phyloP scores from a whole-genome alignment of 92 coral and sea anemone species.

The Epizoanthus ramosus region DNA sequence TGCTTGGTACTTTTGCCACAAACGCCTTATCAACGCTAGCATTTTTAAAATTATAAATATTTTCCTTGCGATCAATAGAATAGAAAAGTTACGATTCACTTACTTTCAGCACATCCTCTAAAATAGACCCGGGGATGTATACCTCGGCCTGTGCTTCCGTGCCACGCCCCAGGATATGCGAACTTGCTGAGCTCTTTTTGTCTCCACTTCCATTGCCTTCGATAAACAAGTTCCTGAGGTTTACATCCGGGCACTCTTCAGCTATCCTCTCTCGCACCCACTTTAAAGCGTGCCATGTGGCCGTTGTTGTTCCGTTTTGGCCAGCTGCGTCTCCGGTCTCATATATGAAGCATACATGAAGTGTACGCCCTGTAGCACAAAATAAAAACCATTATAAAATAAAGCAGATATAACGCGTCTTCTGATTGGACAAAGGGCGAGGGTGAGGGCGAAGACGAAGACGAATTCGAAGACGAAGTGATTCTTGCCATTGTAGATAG shows the following conservation, averaged over 20 bases:
- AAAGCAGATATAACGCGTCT: too few species aligned
- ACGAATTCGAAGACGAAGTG: too few species aligned
- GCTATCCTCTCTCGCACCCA: conserved; percentile 35
- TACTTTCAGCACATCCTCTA: conserved; percentile 16
- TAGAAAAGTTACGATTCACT: not conserved
- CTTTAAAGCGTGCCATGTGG: conserved; percentile 50
- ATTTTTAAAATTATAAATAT: too few species aligned
- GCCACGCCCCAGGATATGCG: conserved; percentile 50
- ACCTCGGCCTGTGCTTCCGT: conserved; percentile 53
- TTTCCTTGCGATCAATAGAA: not conserved
- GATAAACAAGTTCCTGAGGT: conserved; percentile 14
- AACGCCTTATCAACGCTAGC: too few species aligned
- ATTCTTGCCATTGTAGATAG: too few species aligned
- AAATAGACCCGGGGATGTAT: conserved; percentile 36
- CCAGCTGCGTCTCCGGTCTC: conserved; percentile 60
- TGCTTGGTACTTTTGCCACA: too few species aligned
- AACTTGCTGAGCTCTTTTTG: conserved; percentile 13
- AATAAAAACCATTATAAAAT: too few species aligned
- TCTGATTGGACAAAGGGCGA: too few species aligned
- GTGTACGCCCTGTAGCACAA: conserved; percentile 38
- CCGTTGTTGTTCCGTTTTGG: conserved; percentile 48
- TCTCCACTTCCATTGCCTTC: conserved; percentile 46
- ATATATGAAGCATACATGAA: conserved; percentile 40
- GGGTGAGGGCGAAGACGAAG: too few species aligned
- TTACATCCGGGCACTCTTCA: conserved; percentile 36